phyloP scores from a whole-genome alignment of 2,113 vertebrate genomes.

The Xiphorhynchus elegans region DNA sequence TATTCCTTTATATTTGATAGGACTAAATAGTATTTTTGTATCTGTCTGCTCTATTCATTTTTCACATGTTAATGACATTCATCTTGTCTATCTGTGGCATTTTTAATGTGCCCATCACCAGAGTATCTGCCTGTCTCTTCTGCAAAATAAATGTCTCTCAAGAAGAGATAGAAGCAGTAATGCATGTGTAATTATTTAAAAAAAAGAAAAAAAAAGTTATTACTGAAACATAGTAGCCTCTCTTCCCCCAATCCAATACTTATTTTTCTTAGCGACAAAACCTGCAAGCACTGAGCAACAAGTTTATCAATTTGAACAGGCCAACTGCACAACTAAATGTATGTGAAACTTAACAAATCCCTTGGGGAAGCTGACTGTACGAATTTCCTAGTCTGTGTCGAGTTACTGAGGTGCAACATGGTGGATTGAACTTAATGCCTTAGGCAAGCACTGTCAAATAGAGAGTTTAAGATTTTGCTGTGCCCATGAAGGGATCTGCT shows the following conservation, averaged over 20 bases:
- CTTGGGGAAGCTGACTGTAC: constrained; percentile 83
- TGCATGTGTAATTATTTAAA: constrained; percentile 64
- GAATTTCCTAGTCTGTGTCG: constrained; percentile 84
- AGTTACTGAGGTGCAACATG: constrained; percentile 88
- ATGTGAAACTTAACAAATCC: constrained; percentile 93
- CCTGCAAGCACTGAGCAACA: constrained; percentile 79
- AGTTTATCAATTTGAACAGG: constrained; percentile 89
- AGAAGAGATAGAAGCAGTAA: constrained; percentile 64
- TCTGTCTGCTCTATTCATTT: constrained; percentile 35
- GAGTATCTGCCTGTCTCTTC: constrained; percentile 35
- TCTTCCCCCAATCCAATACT: constrained; percentile 39
- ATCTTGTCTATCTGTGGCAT: constrained; percentile 13
- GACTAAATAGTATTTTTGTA: constrained; percentile 22
- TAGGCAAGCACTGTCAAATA: constrained; percentile 87
- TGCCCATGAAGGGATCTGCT: constrained; percentile 78
- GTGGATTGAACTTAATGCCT: constrained; percentile 88
- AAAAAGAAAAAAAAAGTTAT: not conserved
- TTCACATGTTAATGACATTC: constrained; percentile 52
- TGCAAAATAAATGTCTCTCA: constrained; percentile 71
- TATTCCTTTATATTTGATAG: constrained; percentile 42
- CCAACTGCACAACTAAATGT: constrained; percentile 87
- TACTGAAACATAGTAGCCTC: constrained; percentile 50
- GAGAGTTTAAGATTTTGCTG: constrained; percentile 82
- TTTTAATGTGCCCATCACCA: constrained; percentile 45
- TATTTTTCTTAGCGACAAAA: constrained; percentile 72